Percentiles rank a stretch among this genome's conserved stretches.
These are phyloP conservation scores for Gymnorhina tibicen DNA, from an alignment of 2,113 vertebrate genomes.

Conservation along the genomic window DNA sequence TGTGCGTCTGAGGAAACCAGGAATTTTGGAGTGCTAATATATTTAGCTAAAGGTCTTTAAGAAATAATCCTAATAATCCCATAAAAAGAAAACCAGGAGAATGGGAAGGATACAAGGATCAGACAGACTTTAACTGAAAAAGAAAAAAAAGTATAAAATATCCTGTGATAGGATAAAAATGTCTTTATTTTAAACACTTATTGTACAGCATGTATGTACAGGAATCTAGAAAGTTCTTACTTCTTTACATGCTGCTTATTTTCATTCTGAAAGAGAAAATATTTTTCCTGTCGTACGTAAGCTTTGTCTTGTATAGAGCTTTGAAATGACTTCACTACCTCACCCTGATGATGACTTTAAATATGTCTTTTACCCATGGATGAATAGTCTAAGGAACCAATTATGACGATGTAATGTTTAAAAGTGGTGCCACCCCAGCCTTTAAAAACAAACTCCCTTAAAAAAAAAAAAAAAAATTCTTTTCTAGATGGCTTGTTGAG, in stretches of 20 bases:
- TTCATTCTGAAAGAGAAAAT: neutral
- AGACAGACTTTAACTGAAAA: neutral
- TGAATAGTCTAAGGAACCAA: neutral
- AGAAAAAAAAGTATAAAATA: neutral
- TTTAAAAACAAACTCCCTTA: neutral
- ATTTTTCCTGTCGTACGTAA: neutral
- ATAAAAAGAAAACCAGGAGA: neutral
- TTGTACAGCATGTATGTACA: too few relatives aligned
- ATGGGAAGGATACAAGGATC: neutral
- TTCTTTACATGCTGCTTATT: neutral
- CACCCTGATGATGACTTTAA: neutral
- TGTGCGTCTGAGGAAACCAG: neutral
- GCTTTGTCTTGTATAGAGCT: neutral
- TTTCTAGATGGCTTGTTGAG: neutral
- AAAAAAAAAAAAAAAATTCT: neutral
- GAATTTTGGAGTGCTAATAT: neutral
- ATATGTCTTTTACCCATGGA: neutral
- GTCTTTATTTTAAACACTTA: neutral
- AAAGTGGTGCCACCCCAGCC: neutral
- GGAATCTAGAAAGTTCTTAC: neutral
- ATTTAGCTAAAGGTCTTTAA: neutral
- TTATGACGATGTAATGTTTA: fast-evolving
- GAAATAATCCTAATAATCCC: neutral
- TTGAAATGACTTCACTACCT: neutral
- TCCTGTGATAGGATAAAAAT: neutral